Evolutionary conservation across 2,888 invertebrate species (phyloP).

Genomic region (Orthosia cruda): DNA sequence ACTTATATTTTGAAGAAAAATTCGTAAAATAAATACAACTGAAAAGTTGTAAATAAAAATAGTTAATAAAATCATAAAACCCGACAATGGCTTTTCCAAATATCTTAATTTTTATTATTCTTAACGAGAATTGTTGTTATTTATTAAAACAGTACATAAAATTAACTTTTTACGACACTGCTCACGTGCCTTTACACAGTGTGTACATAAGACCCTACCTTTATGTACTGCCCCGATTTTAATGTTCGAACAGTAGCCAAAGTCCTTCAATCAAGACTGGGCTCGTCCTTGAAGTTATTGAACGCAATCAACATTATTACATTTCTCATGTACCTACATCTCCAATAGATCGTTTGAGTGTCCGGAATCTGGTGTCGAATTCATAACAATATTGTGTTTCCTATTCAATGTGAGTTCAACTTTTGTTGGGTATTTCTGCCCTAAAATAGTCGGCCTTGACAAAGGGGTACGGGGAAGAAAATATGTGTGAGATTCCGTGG

Average conservation of each 20-base stretch:
- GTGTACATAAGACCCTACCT: constrained; percentile 19
- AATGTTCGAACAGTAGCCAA: constrained; percentile 45
- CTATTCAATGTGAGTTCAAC: constrained; percentile 17
- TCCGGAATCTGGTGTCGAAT: constrained; percentile 40
- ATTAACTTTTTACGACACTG: not conserved
- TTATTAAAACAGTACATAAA: not conserved
- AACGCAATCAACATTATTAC: constrained; percentile 59
- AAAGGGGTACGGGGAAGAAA: constrained; percentile 4
- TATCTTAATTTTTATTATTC: too few relatives aligned
- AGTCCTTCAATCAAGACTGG: constrained; percentile 59
- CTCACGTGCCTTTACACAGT: not conserved
- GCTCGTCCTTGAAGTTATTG: constrained; percentile 59
- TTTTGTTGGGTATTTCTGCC: constrained; percentile 28
- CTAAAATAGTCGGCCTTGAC: constrained; percentile 25
- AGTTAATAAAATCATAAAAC: too few relatives aligned
- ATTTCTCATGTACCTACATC: constrained; percentile 38
- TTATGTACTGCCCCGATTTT: constrained; percentile 34
- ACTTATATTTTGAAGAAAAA: too few relatives aligned
- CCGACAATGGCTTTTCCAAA: too few relatives aligned
- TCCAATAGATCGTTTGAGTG: constrained; percentile 29
- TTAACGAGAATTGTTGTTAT: too few relatives aligned
- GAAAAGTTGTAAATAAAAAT: too few relatives aligned
- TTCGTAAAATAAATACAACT: too few relatives aligned
- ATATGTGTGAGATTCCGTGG: too few relatives aligned
- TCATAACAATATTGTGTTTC: constrained; percentile 31